A percentile compares a stretch with the other conserved stretches of the same genome.
phyloP scores from a whole-genome alignment of 2,888 invertebrate species.

The Sycophila texana region DNA sequence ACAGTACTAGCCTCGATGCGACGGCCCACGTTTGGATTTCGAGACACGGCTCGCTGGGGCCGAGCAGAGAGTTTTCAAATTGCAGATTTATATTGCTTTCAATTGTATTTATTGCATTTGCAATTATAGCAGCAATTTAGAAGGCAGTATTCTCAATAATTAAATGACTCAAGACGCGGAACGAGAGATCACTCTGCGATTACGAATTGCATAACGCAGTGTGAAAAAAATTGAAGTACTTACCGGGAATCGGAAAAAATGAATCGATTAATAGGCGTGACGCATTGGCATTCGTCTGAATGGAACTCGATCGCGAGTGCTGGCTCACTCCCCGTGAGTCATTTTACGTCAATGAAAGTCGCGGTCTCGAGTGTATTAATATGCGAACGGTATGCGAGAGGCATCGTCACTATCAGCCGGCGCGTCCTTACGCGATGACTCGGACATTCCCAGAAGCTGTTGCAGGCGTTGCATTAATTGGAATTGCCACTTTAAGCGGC shows the following conservation, averaged over 20 bases:
- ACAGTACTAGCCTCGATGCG: background rate
- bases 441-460: conserved; percentile 25
- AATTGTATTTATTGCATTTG: no score
- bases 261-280: background rate
- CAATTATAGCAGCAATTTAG: no score
- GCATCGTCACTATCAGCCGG: background rate
- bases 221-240: no score
- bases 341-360: conserved; percentile 41
- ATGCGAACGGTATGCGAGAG: background rate
- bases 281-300: background rate
- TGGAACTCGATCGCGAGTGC: background rate
- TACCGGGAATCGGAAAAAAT: background rate
- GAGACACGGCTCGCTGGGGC: background rate
- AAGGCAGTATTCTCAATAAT: no score
- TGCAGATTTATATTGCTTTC: no score
- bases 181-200: no score
- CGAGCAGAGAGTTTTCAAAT: no score
- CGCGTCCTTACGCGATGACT: background rate
- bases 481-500: conserved; percentile 18
- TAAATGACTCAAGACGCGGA: no score
- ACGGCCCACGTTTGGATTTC: conserved; percentile 26
- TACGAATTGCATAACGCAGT: no score
- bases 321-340: conserved; percentile 27
- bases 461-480: conserved; percentile 21
- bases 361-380: conserved; percentile 24